Base-by-base conservation (phyloP, 2,888 invertebrate genomes). In the Strigamia maritima region DNA sequence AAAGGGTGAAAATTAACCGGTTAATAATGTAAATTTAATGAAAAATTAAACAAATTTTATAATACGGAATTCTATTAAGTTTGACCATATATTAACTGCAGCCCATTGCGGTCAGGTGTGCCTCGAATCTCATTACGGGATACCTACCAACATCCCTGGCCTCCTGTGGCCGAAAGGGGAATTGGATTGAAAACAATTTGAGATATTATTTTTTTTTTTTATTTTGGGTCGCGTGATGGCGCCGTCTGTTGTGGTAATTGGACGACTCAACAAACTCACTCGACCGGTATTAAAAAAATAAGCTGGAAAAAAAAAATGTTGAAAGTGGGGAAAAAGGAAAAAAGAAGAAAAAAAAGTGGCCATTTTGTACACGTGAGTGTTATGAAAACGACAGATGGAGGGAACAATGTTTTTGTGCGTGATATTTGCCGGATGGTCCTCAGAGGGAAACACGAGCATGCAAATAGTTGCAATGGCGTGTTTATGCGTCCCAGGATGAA, bases 171-270 rank as follows among this genome's bases (percentile, higher is more conserved):
- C 54, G 19, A 54, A 54, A 54, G 54, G 54, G 19, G 54, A 54
- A 54, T 54, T 49, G 54, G 54, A 54, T 54, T 54, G 54, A 54
- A 54, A 54, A 54, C 54, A 54, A 54, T 54, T 54, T 54, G 22
- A 54, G 22, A 22, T 19, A n/a, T 22, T 54, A 8, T 35, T 35
- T 54, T 54, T 19, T 54, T 22, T 54, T 54, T 54, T 54, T 19
- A 19, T 19, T 44, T n/a, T 1, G 44, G 44, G 6, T n/a, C 16
- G 44, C 54, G 54, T 19, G 54, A 54, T 54, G 54, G 54, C 54
- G 54, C 54, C 54, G 54, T 54, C 54, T 54, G 54, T 54, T 54
- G 54, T 54, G 54, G 54, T 54, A 54, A 54, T 54, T 54, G 54
- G 54, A 54, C 54, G 54, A 54, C 54, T 54, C 54, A 54, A 54